These are phyloP conservation scores for Leucoraja ocellata DNA, from an alignment of 2,797 vertebrate species.

Conservation along the genomic window DNA sequence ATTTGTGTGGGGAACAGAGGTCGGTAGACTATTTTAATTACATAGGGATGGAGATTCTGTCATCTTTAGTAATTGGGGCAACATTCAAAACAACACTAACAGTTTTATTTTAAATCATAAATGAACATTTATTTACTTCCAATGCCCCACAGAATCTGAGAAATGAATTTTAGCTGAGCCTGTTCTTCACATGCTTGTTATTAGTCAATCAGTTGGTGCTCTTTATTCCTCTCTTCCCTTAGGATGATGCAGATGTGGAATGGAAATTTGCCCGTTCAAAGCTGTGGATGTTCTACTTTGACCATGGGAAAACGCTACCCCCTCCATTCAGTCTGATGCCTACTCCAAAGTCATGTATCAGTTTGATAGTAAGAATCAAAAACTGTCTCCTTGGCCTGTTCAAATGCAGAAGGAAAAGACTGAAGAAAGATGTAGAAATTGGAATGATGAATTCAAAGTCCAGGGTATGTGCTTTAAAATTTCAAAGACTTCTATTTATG, in stretches of 20 bases:
- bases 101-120: conserved; percentile 3
- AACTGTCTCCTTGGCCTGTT: conserved; percentile 51
- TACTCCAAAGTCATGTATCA: conserved; percentile 74
- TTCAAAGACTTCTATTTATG: background rate
- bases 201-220: background rate
- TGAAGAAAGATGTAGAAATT: conserved; percentile 72
- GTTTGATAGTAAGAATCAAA: conserved; percentile 63
- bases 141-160: background rate
- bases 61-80: background rate
- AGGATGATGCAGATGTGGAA: conserved; percentile 92
- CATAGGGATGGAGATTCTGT: background rate
- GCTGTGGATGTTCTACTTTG: conserved; percentile 91
- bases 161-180: background rate
- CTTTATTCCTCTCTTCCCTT: conserved; percentile 42
- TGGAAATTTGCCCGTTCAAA: conserved; percentile 96
- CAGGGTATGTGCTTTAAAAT: conserved; percentile 57
- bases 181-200: background rate
- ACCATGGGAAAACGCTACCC: conserved; percentile 78
- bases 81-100: background rate
- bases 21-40: background rate
- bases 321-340: conserved; percentile 91
- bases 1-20: background rate
- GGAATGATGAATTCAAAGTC: conserved; percentile 74
- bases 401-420: conserved; percentile 61
- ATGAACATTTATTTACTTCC: background rate